Evolutionary conservation across 2,888 invertebrate species (phyloP), one percentile per base, ranked within the genome.

Genomic region (Tubulanus polymorphus): DNA sequence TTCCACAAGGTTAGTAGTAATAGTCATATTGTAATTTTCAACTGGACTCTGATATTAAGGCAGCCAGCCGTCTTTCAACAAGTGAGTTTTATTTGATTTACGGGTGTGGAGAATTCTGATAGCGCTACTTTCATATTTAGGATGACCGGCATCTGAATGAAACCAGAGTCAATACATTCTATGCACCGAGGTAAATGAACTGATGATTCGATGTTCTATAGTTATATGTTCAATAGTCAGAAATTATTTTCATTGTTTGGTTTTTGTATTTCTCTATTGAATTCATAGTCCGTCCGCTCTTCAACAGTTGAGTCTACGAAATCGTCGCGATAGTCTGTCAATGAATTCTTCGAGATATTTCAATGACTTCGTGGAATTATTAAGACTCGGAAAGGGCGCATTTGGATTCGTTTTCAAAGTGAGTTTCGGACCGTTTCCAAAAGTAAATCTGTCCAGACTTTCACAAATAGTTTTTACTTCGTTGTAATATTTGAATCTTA

Each of bases 381-480:
- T 60, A 18, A 63, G 63, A 15, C 64, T 76, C 18, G 79, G 77
- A 1, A 65, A 63, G 48, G 79, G 79, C 27, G 90, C 89, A 23
- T 90, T 90, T 72, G 90, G 90, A 0, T 83, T 84, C 63, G 90
- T 90, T 2, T 90, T 83, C 72, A 86, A 85, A 80, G 90, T 88
- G 0, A 54, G 49, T 27, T 1, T 27, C 6, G 0, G 49, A 48
- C n/a, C n/a, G n/a, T n/a, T n/a, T n/a, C n/a, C n/a, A n/a, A n/a
- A n/a, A n/a, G n/a, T n/a, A n/a, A n/a, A n/a, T n/a, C n/a, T n/a
- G n/a, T n/a, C n/a, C n/a, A n/a, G n/a, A n/a, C n/a, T n/a, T n/a
- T n/a, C n/a, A n/a, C n/a, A n/a, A n/a, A n/a, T n/a, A n/a, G n/a
- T n/a, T n/a, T n/a, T n/a, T n/a, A n/a, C n/a, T n/a, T n/a, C n/a